These are phyloP conservation scores for Tipula unca DNA, from an alignment of 2,888 invertebrate species.

Conservation along the genomic window DNA sequence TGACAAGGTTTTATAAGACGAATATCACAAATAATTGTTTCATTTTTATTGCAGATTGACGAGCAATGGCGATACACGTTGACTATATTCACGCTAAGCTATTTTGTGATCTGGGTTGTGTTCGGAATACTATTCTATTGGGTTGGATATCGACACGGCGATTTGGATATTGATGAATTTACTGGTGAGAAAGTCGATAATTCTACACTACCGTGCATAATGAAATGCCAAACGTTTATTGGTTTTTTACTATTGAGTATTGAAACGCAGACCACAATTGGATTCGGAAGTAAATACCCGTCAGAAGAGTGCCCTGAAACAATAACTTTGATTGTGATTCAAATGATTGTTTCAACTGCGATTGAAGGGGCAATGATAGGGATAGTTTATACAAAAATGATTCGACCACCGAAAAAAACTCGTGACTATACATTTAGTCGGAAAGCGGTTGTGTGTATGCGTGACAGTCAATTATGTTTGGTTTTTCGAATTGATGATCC, in stretches of 20 bases:
- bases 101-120: slow-evolving; percentile 64
- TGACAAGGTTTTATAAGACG: too few species aligned
- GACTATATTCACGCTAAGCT: slow-evolving; percentile 68
- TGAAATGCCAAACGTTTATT: slow-evolving; percentile 70
- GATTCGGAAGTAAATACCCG: slow-evolving; percentile 77
- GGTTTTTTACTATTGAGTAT: slow-evolving; percentile 86
- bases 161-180: slow-evolving; percentile 53
- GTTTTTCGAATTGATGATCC: slow-evolving; percentile 87
- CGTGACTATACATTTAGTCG: slow-evolving; percentile 35
- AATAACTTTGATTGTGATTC: slow-evolving; percentile 80
- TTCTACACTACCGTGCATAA: slow-evolving; percentile 71
- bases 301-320: slow-evolving; percentile 87
- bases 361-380: slow-evolving; percentile 75
- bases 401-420: slow-evolving; percentile 50
- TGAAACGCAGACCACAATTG: slow-evolving; percentile 88
- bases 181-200: slow-evolving; percentile 44
- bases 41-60: slow-evolving; percentile 35
- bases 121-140: slow-evolving; percentile 48
- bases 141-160: slow-evolving; percentile 46
- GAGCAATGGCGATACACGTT: slow-evolving; percentile 80
- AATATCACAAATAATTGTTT: not conserved
- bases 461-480: slow-evolving; percentile 72
- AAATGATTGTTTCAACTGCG: slow-evolving; percentile 79
- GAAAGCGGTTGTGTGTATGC: slow-evolving; percentile 73
- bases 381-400: slow-evolving; percentile 84